Evolutionary conservation across 2,888 invertebrate species (phyloP).

Genomic region (Hydraecia micacea): DNA sequence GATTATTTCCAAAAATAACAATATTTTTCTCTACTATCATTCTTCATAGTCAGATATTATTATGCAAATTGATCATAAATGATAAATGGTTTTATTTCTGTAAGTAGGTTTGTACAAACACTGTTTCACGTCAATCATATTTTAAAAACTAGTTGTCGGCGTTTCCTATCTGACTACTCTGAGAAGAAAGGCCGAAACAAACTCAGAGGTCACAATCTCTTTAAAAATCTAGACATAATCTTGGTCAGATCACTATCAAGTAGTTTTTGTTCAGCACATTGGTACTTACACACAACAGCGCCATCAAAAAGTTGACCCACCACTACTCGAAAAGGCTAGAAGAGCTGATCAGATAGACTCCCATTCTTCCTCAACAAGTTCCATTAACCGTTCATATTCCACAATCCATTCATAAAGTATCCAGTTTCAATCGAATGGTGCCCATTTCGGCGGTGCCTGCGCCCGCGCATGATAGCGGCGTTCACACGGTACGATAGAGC

Average conservation of each 20-base stretch:
- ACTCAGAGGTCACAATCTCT: background rate
- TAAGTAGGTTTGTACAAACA: background rate
- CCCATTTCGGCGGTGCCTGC: constrained; percentile 56
- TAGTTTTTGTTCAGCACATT: background rate
- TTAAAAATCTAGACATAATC: background rate
- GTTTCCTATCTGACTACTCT: no score
- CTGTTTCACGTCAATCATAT: background rate
- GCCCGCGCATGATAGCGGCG: constrained; percentile 69
- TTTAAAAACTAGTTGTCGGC: background rate
- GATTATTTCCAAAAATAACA: background rate
- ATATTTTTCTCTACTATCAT: background rate
- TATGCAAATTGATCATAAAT: background rate
- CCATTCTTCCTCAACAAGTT: constrained; percentile 11
- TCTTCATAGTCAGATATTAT: background rate
- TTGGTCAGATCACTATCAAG: background rate
- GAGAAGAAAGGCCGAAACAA: no score
- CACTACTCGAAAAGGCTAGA: background rate
- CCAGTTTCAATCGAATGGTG: constrained; percentile 59
- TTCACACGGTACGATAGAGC: constrained; percentile 84
- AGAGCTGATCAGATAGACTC: constrained; percentile 5
- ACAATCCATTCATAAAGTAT: constrained; percentile 47
- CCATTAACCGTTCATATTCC: constrained; percentile 18
- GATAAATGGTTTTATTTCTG: background rate
- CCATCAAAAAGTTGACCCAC: background rate
- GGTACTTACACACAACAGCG: no score